Percentiles rank a stretch among this genome's conserved stretches.
Conservation (phyloP, 2,113 vertebrate genomes). For the Illadopsis cleaveri region DNA sequence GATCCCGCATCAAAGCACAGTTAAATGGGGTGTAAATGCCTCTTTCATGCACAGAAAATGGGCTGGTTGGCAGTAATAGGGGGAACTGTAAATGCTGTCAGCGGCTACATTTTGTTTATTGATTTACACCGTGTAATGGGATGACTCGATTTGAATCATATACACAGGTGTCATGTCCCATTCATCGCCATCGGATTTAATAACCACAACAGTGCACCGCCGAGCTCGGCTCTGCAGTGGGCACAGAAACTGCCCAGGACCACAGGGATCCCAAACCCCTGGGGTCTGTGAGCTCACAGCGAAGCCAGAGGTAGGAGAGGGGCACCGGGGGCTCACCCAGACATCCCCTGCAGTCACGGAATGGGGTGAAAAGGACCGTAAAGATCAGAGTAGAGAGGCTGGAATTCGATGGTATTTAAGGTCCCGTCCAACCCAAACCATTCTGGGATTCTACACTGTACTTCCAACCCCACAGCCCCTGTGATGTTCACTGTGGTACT, state of each 20-base stretch:
- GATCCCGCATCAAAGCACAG: conserved; percentile 55
- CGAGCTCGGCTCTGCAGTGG: neutral
- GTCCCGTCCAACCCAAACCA: neutral
- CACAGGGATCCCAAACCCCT: neutral
- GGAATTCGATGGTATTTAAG: neutral
- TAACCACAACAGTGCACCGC: neutral
- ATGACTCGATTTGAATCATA: conserved; percentile 14
- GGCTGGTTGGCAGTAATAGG: neutral
- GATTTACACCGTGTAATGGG: conserved; percentile 31
- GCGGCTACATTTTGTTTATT: conserved; percentile 10
- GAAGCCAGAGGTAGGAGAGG: neutral
- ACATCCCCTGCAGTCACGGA: rapidly evolving
- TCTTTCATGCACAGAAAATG: conserved; percentile 54
- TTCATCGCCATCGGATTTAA: conserved; percentile 25
- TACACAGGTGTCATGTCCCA: conserved; percentile 7
- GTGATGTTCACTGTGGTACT: rapidly evolving
- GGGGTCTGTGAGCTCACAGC: neutral
- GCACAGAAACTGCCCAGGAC: neutral
- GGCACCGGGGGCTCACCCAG: neutral
- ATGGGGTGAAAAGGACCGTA: neutral
- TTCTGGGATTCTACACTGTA: neutral
- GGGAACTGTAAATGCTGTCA: conserved; percentile 16
- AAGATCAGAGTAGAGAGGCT: neutral
- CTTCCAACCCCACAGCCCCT: neutral
- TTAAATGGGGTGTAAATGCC: conserved; percentile 67